These are phyloP conservation scores for Drosophila gunungcola DNA, from an alignment of 1,140 invertebrate genomes.

Conservation along the genomic window DNA sequence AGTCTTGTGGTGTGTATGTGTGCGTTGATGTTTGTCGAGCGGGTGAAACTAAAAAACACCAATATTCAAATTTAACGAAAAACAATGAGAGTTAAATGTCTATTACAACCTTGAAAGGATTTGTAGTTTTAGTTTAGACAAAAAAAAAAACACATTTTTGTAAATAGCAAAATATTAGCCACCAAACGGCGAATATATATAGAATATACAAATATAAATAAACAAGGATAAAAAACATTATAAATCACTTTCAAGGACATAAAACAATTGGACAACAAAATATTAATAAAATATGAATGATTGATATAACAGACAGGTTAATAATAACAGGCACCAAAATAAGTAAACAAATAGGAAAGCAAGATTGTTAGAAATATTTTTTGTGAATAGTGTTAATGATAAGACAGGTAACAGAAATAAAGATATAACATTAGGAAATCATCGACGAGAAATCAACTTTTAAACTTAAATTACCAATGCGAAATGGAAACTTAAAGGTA, in stretches of 20 bases:
- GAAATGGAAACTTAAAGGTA: not conserved
- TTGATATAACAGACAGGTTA: not conserved
- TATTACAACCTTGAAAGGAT: constrained; percentile 5
- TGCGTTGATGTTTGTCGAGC: constrained; percentile 53
- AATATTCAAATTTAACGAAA: constrained; percentile 1
- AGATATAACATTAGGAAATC: constrained; percentile 13
- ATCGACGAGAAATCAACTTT: constrained; percentile 1
- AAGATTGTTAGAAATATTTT: constrained; percentile 8
- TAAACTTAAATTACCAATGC: constrained; percentile 2
- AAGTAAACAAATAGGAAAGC: constrained; percentile 1
- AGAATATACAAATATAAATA: not conserved
- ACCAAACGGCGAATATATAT: too few species aligned
- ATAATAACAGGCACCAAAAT: constrained; percentile 18
- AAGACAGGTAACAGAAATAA: not conserved
- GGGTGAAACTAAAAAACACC: constrained; percentile 23
- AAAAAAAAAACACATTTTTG: too few species aligned
- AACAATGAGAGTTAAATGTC: not conserved
- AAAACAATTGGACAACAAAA: not conserved
- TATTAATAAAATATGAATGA: not conserved
- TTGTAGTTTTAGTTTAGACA: not conserved
- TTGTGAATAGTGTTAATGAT: constrained; percentile 1
- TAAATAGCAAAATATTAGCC: too few species aligned
- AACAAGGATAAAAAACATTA: not conserved
- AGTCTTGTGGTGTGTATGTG: constrained; percentile 25
- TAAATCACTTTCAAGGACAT: constrained; percentile 13